Percentiles rank a stretch among this genome's conserved stretches.
phyloP scores from a whole-genome alignment of 1,140 invertebrate species.

The Hylaeus anthracinus region DNA sequence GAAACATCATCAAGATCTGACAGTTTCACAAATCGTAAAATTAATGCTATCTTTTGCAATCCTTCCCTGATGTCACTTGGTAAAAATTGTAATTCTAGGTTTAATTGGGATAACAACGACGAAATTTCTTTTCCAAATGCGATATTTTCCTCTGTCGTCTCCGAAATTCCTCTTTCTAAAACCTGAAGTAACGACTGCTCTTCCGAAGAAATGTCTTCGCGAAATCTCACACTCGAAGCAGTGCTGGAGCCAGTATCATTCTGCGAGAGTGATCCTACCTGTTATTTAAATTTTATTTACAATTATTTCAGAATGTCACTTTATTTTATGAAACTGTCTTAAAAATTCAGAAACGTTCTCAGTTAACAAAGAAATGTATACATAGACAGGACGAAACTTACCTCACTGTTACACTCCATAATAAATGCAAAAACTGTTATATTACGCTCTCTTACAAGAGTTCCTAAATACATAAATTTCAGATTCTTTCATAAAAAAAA shows the following conservation, averaged over 20 bases:
- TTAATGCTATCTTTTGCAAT: constrained; percentile 60
- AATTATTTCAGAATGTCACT: not conserved
- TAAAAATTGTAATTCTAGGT: constrained; percentile 64
- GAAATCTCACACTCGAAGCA: constrained; percentile 3
- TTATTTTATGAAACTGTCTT: not conserved
- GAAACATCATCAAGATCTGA: constrained; percentile 62
- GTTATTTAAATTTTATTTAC: not conserved
- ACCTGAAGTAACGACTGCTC: constrained; percentile 31
- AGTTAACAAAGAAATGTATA: not conserved
- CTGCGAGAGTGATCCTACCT: constrained; percentile 20
- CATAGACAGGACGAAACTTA: not conserved
- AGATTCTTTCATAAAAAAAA: too few relatives aligned
- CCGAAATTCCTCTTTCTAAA: constrained; percentile 63
- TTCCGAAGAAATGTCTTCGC: constrained; percentile 4
- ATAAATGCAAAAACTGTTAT: not conserved
- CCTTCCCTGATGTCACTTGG: constrained; percentile 67
- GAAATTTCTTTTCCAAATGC: constrained; percentile 63
- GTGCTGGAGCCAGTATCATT: constrained; percentile 21
- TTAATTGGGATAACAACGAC: constrained; percentile 55
- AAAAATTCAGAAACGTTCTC: not conserved
- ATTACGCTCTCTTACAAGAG: not conserved
- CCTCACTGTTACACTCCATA: constrained; percentile 24
- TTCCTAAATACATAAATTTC: constrained; percentile 16
- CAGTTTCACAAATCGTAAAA: constrained; percentile 67
- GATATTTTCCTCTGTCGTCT: constrained; percentile 68